Evolutionary conservation across 1,140 invertebrate genomes (phyloP).

Genomic region (Procambarus clarkii): DNA sequence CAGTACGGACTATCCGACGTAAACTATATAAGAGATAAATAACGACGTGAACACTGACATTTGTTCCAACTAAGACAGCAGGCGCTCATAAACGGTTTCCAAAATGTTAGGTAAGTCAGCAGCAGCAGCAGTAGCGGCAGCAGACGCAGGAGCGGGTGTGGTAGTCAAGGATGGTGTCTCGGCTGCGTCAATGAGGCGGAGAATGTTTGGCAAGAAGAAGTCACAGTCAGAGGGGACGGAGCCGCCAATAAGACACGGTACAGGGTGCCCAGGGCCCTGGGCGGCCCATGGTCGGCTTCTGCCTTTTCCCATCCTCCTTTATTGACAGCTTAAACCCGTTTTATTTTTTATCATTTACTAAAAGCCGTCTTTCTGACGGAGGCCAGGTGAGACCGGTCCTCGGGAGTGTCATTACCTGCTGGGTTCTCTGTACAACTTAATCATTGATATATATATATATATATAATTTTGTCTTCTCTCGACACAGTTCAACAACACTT

Average conservation of each 20-base stretch:
- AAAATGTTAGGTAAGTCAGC: conserved; percentile 53
- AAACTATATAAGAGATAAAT: background rate
- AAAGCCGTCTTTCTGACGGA: background rate
- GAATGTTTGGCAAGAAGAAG: conserved; percentile 56
- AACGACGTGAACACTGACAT: background rate
- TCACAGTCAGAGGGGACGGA: conserved; percentile 55
- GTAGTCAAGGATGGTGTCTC: conserved; percentile 38
- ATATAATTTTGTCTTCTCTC: too few species aligned
- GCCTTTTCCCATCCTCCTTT: conserved; percentile 10
- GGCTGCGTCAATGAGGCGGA: conserved; percentile 43
- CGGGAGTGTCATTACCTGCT: background rate
- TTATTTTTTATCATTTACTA: background rate
- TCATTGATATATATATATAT: too few species aligned
- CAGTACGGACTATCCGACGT: background rate
- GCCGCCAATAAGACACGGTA: conserved; percentile 46
- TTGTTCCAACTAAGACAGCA: background rate
- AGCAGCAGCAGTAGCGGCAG: conserved; percentile 28
- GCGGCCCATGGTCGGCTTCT: background rate
- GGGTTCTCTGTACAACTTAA: background rate
- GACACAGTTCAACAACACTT: too few species aligned
- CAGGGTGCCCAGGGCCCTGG: background rate
- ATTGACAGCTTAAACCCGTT: conserved; percentile 34
- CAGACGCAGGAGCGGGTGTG: conserved; percentile 9
- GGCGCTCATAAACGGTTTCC: conserved; percentile 24
- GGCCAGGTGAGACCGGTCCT: background rate